Conservation (phyloP, 1,140 invertebrate species). For the Drosophila nigrodunni region DNA sequence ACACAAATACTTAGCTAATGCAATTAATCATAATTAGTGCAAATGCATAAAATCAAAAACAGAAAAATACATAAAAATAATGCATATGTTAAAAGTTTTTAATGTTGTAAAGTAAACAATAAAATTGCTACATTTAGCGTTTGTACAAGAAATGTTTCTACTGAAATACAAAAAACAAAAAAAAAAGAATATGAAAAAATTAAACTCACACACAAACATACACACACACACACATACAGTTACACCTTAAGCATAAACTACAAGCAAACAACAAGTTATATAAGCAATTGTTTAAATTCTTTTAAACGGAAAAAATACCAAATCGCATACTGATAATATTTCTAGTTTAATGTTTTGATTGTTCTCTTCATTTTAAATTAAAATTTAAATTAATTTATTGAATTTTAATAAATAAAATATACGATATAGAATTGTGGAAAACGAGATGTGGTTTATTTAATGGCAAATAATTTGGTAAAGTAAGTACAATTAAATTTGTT, state of each 20-base stretch:
- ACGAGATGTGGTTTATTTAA: not conserved
- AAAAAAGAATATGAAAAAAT: constrained; percentile 11
- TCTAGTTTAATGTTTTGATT: constrained; percentile 81
- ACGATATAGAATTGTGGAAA: constrained; percentile 20
- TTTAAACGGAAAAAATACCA: constrained; percentile 62
- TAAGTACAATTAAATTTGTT: too few species aligned
- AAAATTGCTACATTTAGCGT: constrained; percentile 56
- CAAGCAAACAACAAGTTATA: constrained; percentile 54
- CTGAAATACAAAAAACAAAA: constrained; percentile 36
- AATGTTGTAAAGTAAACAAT: constrained; percentile 68
- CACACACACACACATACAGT: constrained; percentile 46
- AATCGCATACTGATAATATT: constrained; percentile 67
- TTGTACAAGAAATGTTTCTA: constrained; percentile 75
- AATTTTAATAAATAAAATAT: constrained; percentile 74
- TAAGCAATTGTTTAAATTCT: constrained; percentile 77
- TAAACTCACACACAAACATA: constrained; percentile 14
- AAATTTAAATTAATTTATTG: constrained; percentile 81
- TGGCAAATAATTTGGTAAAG: too few species aligned
- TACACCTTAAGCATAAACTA: constrained; percentile 38
- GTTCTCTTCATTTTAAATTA: constrained; percentile 78
- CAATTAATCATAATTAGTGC: constrained; percentile 72
- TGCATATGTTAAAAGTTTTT: constrained; percentile 48
- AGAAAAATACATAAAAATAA: constrained; percentile 41
- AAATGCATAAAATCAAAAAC: constrained; percentile 76
- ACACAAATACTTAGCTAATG: constrained; percentile 79